Base-by-base conservation (phyloP, 2,797 vertebrate species). In the Pseudochromis fuscus region DNA sequence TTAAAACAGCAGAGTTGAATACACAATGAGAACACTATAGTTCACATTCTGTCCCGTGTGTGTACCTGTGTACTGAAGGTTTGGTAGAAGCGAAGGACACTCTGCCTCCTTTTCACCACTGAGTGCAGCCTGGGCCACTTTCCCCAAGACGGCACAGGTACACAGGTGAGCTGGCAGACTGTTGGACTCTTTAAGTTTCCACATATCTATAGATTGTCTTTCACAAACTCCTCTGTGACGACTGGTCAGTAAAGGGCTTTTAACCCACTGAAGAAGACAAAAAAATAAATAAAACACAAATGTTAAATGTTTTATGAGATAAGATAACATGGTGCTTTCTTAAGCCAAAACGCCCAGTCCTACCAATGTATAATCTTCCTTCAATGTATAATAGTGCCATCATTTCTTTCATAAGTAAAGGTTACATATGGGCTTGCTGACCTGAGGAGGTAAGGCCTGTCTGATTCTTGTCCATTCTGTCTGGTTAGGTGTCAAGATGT, bases 81-180 rank as follows among this genome's bases (percentile, higher is more conserved):
- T 90, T 56, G 81, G 81, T 67, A 84, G 82, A 61, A 88, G 79
- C 42, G 69, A 68, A 23, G 68, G 66, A 64, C 79, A 75, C 49
- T 88, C 80, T 55, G 86, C 88, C 87, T 88, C 92, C 72, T 86
- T 83, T 70, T 88, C 78, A 65, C 67, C 81, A 64, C 51, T 83
- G 72, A 89, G 86, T 75, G 91, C 53, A 7, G 92, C 81, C 25
- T 89, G 84, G 28, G 94, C 83, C 74, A 96, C 92, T 83, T 89
- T 95, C 55, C 94, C 96, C 72, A 99, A 74, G 55, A 99, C 82
- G 19, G 96, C 95, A 63, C 95, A 95, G 45, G 92, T 81, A 86
- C 95, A 96, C 15, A 98, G 91, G 89, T 99, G 96, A 48, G 93
- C 94, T 11, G 97, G 97, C 70, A 98, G 92, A 68, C 77, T 93